Conservation (phyloP, 2,797 vertebrate genomes). For the Characodon lateralis region DNA sequence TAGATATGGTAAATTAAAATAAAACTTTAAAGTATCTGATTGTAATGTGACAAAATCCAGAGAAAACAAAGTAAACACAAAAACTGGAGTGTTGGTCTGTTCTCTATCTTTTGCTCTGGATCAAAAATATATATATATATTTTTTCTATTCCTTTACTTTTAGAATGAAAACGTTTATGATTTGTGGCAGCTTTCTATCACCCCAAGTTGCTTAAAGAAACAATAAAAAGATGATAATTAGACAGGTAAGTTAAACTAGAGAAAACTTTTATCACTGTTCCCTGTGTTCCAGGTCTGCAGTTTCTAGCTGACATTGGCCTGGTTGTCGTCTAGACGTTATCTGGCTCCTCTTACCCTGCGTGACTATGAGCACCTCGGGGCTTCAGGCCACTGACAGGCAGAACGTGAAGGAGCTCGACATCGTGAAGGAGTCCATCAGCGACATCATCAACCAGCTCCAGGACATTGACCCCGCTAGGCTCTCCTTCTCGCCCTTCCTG, state of each 20-base stretch:
- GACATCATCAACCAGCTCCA: slow-evolving; percentile 85
- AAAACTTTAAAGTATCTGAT: not conserved
- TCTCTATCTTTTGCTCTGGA: not conserved
- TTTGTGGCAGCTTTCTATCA: not conserved
- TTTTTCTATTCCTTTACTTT: not conserved
- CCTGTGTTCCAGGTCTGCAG: slow-evolving; percentile 21
- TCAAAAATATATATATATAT: not conserved
- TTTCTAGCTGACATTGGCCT: slow-evolving; percentile 15
- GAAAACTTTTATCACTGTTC: not conserved
- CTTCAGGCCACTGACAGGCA: slow-evolving; percentile 68
- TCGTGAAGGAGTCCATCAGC: slow-evolving; percentile 82
- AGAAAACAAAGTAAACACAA: not conserved
- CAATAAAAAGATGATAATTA: not conserved
- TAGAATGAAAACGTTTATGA: not conserved
- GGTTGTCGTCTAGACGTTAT: slow-evolving; percentile 20
- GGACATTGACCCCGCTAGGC: slow-evolving; percentile 81
- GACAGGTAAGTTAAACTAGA: not conserved
- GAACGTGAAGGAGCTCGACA: slow-evolving; percentile 79
- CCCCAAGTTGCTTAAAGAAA: not conserved
- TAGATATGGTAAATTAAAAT: not conserved
- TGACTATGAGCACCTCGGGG: slow-evolving; percentile 77
- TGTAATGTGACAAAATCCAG: not conserved
- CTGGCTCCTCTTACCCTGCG: slow-evolving; percentile 46
- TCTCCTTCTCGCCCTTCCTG: slow-evolving; percentile 84
- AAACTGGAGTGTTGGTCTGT: not conserved